These are phyloP conservation scores for Aphelocoma coerulescens DNA, from an alignment of 2,113 vertebrate species.

Conservation along the genomic window DNA sequence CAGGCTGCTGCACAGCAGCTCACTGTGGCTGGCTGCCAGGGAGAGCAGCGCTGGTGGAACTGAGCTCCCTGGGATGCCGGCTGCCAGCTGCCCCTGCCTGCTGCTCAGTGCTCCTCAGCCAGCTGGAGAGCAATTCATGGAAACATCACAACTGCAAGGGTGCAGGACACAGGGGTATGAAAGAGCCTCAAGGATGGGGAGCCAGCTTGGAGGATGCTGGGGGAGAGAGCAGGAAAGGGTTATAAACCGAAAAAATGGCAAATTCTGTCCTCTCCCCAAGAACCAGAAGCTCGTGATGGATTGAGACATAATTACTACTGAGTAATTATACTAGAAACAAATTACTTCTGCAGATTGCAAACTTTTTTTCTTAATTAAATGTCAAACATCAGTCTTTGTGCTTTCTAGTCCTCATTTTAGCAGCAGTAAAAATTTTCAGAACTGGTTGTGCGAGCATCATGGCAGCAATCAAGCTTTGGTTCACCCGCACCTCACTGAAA, in stretches of 20 bases:
- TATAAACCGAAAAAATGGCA: background rate
- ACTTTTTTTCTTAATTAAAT: background rate
- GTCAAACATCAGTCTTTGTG: background rate
- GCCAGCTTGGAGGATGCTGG: background rate
- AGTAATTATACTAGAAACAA: background rate
- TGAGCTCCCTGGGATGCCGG: fast-evolving
- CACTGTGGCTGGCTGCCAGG: background rate
- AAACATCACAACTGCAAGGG: background rate
- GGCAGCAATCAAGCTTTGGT: background rate
- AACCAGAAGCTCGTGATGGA: background rate
- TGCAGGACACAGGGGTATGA: fast-evolving
- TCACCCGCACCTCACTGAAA: background rate
- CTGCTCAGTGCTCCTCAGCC: background rate
- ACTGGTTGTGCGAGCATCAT: background rate
- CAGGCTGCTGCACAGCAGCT: background rate
- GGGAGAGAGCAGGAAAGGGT: background rate
- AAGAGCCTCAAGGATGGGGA: background rate
- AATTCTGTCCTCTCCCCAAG: background rate
- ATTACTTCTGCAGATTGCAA: background rate
- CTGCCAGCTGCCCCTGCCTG: background rate
- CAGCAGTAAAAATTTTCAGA: background rate
- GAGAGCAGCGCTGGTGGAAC: background rate
- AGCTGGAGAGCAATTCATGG: background rate
- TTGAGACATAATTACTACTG: background rate
- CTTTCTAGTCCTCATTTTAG: background rate